phyloP scores from a whole-genome alignment of 2,888 invertebrate genomes.

The Criorhina ranunculi region DNA sequence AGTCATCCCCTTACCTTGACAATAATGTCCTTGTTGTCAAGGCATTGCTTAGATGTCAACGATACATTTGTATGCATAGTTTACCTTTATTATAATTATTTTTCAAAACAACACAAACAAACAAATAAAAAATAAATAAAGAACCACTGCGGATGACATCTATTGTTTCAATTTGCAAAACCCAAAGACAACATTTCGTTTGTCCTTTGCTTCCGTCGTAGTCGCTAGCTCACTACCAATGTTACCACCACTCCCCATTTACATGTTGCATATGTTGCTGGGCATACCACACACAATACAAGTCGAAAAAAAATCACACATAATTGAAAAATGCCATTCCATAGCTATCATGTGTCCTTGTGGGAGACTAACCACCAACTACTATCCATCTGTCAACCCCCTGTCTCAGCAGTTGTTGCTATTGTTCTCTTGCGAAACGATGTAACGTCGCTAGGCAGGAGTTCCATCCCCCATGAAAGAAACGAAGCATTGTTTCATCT shows the following conservation, averaged over 20 bases:
- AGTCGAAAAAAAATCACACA: slow-evolving; percentile 34
- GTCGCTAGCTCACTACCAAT: background rate
- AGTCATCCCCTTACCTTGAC: slow-evolving; percentile 46
- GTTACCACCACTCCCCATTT: slow-evolving; percentile 23
- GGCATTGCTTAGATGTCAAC: slow-evolving; percentile 61
- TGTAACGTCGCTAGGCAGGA: slow-evolving; percentile 29
- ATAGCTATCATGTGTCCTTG: slow-evolving; percentile 67
- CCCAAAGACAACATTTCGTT: slow-evolving; percentile 50
- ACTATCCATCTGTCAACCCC: slow-evolving; percentile 72
- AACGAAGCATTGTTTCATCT: slow-evolving; percentile 57
- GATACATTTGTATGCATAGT: slow-evolving; percentile 38
- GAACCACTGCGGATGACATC: slow-evolving; percentile 60
- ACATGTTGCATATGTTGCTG: slow-evolving; percentile 58
- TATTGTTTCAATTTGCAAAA: slow-evolving; percentile 67
- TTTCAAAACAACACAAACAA: slow-evolving; percentile 16
- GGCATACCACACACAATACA: slow-evolving; percentile 8
- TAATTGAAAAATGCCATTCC: slow-evolving; percentile 69
- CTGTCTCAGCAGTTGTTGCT: slow-evolving; percentile 67
- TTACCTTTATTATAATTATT: slow-evolving; percentile 68
- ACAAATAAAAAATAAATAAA: slow-evolving; percentile 13
- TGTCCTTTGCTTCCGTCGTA: slow-evolving; percentile 21
- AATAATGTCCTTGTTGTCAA: slow-evolving; percentile 52
- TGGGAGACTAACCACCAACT: slow-evolving; percentile 61
- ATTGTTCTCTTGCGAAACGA: slow-evolving; percentile 43
- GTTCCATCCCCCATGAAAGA: slow-evolving; percentile 22